Evolutionary conservation across 2,888 invertebrate genomes (phyloP).

Genomic region (Netelia virgata): DNA sequence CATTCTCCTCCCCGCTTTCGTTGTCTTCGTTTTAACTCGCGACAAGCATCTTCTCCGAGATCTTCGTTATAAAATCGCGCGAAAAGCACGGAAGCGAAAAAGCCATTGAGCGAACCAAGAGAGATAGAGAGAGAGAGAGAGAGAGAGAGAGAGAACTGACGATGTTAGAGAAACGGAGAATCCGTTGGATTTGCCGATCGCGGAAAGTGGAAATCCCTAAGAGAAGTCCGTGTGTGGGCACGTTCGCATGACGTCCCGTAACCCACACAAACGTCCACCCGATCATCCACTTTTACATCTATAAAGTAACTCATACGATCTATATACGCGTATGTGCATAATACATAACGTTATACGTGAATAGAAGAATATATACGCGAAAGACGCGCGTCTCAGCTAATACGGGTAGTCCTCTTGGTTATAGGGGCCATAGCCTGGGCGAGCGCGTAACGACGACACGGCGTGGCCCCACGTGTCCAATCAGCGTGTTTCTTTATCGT

Average conservation of each 20-base stretch:
- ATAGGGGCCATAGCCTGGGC: conserved; percentile 52
- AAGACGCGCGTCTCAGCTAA: conserved; percentile 66
- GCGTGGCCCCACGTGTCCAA: conserved; percentile 81
- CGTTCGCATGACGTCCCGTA: conserved; percentile 48
- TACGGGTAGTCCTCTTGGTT: conserved; percentile 62
- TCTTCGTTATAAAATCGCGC: conserved; percentile 43
- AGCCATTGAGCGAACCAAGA: background rate
- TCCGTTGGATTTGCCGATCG: conserved; percentile 45
- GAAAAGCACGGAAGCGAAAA: conserved; percentile 51
- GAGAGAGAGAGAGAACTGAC: conserved; percentile 28
- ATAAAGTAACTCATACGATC: conserved; percentile 26
- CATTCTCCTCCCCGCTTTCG: conserved; percentile 9
- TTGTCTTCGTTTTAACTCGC: conserved; percentile 18
- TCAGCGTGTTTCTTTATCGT: conserved; percentile 81
- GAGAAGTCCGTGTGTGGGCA: conserved; percentile 54
- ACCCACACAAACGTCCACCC: conserved; percentile 6
- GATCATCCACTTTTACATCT: conserved; percentile 4
- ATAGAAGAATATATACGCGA: conserved; percentile 33
- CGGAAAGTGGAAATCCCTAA: conserved; percentile 67
- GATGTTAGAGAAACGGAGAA: conserved; percentile 34
- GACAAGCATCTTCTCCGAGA: conserved; percentile 25
- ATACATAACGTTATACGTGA: conserved; percentile 49
- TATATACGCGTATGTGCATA: conserved; percentile 48
- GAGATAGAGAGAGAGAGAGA: conserved; percentile 31
- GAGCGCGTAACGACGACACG: conserved; percentile 76